Conservation (phyloP, 1,140 invertebrate species). For the Drosophila tropicalis region DNA sequence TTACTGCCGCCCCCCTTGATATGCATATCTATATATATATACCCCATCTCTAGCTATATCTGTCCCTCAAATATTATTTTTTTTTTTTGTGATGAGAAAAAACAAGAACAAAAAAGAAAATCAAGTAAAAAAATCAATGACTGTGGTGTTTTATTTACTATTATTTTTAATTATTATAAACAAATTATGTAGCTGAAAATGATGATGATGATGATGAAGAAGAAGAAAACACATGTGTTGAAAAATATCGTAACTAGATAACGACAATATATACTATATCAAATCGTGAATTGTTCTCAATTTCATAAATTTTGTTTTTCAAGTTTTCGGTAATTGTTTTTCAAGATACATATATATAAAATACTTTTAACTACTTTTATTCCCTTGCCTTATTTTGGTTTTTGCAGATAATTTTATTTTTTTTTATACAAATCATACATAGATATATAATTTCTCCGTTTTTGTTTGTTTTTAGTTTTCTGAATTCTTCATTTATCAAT, state of each 20-base stretch:
- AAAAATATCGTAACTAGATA: neutral
- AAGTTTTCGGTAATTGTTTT: no score
- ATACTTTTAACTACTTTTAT: neutral
- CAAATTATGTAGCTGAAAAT: constrained; percentile 40
- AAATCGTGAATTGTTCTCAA: constrained; percentile 1
- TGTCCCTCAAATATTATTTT: constrained; percentile 23
- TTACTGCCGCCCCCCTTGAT: constrained; percentile 36
- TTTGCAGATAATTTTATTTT: no score
- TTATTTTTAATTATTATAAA: constrained; percentile 78
- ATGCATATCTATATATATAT: neutral
- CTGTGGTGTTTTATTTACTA: constrained; percentile 83
- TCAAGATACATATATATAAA: neutral
- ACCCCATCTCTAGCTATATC: constrained; percentile 6
- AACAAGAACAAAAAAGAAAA: constrained; percentile 38
- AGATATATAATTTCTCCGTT: neutral
- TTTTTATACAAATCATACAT: neutral
- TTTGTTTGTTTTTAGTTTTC: neutral
- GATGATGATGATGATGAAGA: constrained; percentile 12
- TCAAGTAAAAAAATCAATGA: constrained; percentile 67
- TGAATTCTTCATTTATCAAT: neutral
- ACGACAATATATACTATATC: neutral
- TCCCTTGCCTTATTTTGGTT: neutral
- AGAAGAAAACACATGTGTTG: constrained; percentile 36
- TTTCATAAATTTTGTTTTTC: neutral
- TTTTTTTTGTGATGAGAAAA: constrained; percentile 46